Conservation (phyloP, 2,797 vertebrate genomes). For the Artibeus jamaicensis region DNA sequence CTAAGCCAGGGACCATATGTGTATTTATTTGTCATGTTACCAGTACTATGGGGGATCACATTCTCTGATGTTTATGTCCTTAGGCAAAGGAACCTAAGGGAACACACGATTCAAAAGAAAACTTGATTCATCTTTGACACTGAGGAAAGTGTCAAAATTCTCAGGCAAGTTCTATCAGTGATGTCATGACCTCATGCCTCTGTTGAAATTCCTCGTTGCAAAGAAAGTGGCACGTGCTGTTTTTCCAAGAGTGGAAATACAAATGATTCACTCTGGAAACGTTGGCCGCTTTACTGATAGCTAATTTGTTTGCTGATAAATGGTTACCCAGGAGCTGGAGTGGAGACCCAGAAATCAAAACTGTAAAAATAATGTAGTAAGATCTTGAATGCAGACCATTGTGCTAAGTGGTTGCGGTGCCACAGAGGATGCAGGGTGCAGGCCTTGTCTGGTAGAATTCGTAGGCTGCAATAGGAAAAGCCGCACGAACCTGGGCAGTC, state of each 20-base stretch:
- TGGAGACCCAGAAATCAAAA: background rate
- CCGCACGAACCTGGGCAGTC: fast-evolving
- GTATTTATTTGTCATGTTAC: background rate
- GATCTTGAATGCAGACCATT: background rate
- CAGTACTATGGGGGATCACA: background rate
- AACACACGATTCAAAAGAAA: background rate
- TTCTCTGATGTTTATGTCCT: background rate
- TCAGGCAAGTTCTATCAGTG: background rate
- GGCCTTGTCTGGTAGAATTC: background rate
- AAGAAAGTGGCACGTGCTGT: background rate
- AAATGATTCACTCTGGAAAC: slow-evolving; percentile 43
- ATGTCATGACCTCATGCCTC: background rate
- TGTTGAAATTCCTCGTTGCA: slow-evolving; percentile 41
- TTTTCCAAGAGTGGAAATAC: slow-evolving; percentile 48
- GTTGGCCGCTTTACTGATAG: background rate
- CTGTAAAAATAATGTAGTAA: background rate
- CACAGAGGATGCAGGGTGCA: background rate
- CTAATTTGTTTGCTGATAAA: slow-evolving; percentile 48
- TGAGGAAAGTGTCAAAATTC: slow-evolving; percentile 12
- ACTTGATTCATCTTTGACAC: background rate
- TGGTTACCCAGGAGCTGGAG: background rate
- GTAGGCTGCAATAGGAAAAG: background rate
- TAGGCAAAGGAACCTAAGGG: background rate
- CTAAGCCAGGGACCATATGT: background rate
- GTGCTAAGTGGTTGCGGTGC: background rate